phyloP scores from a whole-genome alignment of 2,888 invertebrate genomes.

The Ferrisia virgata region DNA sequence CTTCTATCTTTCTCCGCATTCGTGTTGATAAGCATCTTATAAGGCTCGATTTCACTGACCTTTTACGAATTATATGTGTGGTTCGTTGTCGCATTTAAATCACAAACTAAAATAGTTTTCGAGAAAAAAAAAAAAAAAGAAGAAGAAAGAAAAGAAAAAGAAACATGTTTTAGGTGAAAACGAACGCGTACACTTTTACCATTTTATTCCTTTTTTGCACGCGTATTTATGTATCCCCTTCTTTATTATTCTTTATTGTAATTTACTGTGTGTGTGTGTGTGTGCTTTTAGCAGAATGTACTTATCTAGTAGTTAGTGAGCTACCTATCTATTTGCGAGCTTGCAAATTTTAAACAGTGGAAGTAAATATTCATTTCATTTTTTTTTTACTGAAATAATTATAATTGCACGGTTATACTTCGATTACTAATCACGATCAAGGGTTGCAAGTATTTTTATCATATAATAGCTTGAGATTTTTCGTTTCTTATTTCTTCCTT shows the following conservation, averaged over 20 bases:
- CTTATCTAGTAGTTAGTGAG: too few relatives aligned
- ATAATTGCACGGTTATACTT: background rate
- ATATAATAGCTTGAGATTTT: too few relatives aligned
- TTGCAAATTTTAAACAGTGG: background rate
- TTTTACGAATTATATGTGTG: constrained; percentile 38
- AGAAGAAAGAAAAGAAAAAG: too few relatives aligned
- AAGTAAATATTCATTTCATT: background rate
- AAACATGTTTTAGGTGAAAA: background rate
- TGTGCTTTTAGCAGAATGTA: too few relatives aligned
- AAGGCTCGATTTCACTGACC: constrained; percentile 43
- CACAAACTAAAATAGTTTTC: background rate
- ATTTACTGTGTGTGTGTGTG: too few relatives aligned
- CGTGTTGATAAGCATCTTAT: constrained; percentile 33
- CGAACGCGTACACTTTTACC: background rate
- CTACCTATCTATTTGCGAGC: background rate
- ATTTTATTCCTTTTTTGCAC: background rate
- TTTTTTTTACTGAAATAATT: background rate
- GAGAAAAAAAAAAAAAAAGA: background rate
- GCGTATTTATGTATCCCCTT: background rate
- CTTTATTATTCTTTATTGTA: background rate
- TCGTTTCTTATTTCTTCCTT: too few relatives aligned
- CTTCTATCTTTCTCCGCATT: constrained; percentile 31
- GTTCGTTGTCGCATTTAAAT: constrained; percentile 36
- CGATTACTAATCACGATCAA: background rate
- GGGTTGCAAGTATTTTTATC: too few relatives aligned